A percentile compares a stretch with the other conserved stretches of the same genome.
Conservation (phyloP, 1,140 invertebrate species). For the Macrotrachela quadricornifera region DNA sequence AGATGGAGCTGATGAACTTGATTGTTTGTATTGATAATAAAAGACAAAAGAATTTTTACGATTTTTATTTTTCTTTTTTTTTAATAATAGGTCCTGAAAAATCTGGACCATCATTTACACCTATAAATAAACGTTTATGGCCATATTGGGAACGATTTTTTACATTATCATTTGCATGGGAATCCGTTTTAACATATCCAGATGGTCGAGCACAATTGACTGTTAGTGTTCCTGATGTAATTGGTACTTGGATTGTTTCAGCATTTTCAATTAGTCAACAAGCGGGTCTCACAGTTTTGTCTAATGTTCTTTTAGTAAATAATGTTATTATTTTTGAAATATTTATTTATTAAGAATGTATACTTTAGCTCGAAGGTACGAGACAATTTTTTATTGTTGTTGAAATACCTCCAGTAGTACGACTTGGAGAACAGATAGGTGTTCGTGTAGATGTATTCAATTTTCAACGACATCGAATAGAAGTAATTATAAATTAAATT, state of each 20-base stretch:
- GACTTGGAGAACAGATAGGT: slow-evolving; percentile 76
- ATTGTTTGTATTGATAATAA: no score
- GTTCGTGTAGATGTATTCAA: slow-evolving; percentile 78
- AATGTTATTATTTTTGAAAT: no score
- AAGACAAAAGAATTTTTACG: no score
- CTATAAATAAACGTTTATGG: no score
- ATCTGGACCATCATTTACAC: no score
- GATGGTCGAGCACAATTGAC: slow-evolving; percentile 42
- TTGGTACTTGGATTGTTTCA: slow-evolving; percentile 73
- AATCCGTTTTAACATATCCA: slow-evolving; percentile 15
- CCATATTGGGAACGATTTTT: neutral
- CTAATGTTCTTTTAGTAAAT: no score
- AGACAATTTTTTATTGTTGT: slow-evolving; percentile 81
- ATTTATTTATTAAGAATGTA: slow-evolving; percentile 25
- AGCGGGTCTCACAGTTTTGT: slow-evolving; percentile 60
- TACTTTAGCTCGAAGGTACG: slow-evolving; percentile 44
- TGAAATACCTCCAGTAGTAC: slow-evolving; percentile 61
- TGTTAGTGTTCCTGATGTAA: slow-evolving; percentile 53
- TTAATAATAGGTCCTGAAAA: no score
- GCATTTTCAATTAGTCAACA: slow-evolving; percentile 67
- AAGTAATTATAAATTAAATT: no score
- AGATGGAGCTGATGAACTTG: no score
- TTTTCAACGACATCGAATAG: slow-evolving; percentile 26
- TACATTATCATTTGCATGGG: slow-evolving; percentile 4
- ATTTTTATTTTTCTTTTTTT: no score